Base-by-base conservation (phyloP, 2,888 invertebrate genomes). In the Rotaria sp. region DNA sequence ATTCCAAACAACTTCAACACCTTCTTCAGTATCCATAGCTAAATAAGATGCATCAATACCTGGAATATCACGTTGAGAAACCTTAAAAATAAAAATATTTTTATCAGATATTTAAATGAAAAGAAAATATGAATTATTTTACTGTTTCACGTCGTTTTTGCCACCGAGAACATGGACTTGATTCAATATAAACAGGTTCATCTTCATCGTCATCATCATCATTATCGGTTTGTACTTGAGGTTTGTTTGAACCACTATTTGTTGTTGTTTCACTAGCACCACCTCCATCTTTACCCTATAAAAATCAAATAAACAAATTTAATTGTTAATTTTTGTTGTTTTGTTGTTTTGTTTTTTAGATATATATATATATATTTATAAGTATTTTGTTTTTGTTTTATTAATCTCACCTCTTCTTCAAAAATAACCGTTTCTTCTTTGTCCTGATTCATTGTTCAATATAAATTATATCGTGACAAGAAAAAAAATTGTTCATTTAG, bases 11-110 rank as follows among this genome's bases (percentile, higher is more conserved):
- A 93, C 93, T 93, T 99, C 98, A 88, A 98, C 97, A 87, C 99
- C 99, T 91, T 99, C 98, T 91, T 99, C 99, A 59, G 97, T 97
- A 93, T 99, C 99, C 98, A 99, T 99, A 86, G 99, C 99, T 91
- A 99, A 93, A 93, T 96, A 98, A 67, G 98, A 97, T 92, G 95
- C 95, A 93, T 99, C 98, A 92, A 99, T 98, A 88, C 99, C 99
- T 87, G 99, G 99, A 86, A 99, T 97, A 94, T 99, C 98, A 89
- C 97, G 94, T 92, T 99, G 98, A 92, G 97, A 96, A 88, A 98
- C 96, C 94, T 97, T 99, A 97, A 88, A n/a, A n/a, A n/a, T n/a
- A n/a, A n/a, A n/a, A 67, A 15, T 67, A 30, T 1, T 0, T 96
- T 96, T 87, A 15, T 88, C 88, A 75, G 8, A 30, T 50, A 21